Percentiles rank a stretch among this genome's conserved stretches.
These are phyloP conservation scores for Lipotes vexillifer DNA, from an alignment of 2,113 vertebrate species.

Conservation along the genomic window DNA sequence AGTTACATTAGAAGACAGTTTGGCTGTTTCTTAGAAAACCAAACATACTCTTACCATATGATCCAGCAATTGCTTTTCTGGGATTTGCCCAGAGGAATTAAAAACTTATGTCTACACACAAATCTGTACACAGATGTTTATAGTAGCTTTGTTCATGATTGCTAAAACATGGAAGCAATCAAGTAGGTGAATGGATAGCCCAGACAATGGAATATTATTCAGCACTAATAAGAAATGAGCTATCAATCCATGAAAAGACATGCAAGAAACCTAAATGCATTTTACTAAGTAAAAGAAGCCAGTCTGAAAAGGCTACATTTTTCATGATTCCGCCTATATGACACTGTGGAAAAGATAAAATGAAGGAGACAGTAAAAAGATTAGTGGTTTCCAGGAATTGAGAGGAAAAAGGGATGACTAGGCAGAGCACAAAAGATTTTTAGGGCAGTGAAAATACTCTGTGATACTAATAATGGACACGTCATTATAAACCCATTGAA, in stretches of 20 bases:
- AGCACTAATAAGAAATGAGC: background rate
- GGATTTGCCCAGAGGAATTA: background rate
- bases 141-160: background rate
- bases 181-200: background rate
- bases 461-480: background rate
- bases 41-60: background rate
- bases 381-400: background rate
- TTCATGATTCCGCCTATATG: background rate
- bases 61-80: background rate
- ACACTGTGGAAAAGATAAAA: background rate
- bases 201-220: background rate
- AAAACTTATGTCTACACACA: background rate
- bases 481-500: background rate
- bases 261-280: background rate
- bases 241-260: background rate
- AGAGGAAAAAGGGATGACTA: background rate
- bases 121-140: background rate
- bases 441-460: background rate
- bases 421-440: background rate
- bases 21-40: background rate
- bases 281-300: background rate
- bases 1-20: background rate
- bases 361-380: background rate
- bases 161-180: background rate
- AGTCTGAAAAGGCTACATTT: background rate